Evolutionary conservation across 2,113 vertebrate genomes (phyloP).

Genomic region (Elephas maximus): DNA sequence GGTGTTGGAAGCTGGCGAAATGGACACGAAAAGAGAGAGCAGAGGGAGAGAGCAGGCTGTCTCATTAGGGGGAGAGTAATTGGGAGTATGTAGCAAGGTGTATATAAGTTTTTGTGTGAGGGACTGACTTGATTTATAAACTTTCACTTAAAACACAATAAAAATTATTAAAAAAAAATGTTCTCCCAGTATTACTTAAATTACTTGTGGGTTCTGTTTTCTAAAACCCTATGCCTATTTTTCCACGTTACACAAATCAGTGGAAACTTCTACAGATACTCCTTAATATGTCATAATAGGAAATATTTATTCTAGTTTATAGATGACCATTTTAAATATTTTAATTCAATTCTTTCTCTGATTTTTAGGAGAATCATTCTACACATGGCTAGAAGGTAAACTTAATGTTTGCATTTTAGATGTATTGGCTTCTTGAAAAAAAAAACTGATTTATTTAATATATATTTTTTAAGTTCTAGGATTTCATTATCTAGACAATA

Average conservation of each 20-base stretch:
- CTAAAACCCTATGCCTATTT: background rate
- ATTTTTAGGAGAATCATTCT: conserved; percentile 95
- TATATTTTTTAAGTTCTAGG: conserved; percentile 20
- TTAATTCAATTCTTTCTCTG: conserved; percentile 73
- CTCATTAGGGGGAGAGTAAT: too few species aligned
- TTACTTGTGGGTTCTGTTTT: background rate
- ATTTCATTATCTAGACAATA: conserved; percentile 41
- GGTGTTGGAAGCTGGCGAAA: too few species aligned
- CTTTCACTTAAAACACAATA: too few species aligned
- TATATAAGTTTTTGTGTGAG: too few species aligned
- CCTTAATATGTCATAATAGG: conserved; percentile 32
- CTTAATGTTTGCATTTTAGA: conserved; percentile 46
- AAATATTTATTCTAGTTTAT: conserved; percentile 47
- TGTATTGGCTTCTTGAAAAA: background rate
- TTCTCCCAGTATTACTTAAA: conserved; percentile 17
- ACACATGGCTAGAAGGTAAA: conserved; percentile 98
- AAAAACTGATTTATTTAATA: conserved; percentile 19
- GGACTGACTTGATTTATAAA: too few species aligned
- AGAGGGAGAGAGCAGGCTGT: too few species aligned
- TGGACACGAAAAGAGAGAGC: too few species aligned
- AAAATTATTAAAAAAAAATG: background rate
- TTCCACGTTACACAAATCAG: conserved; percentile 15
- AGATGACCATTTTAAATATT: conserved; percentile 56
- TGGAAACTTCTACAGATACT: conserved; percentile 22
- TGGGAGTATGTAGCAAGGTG: too few species aligned